Evolutionary conservation across 2,113 vertebrate genomes (phyloP).

Genomic region (Phylloscopus trochilus): DNA sequence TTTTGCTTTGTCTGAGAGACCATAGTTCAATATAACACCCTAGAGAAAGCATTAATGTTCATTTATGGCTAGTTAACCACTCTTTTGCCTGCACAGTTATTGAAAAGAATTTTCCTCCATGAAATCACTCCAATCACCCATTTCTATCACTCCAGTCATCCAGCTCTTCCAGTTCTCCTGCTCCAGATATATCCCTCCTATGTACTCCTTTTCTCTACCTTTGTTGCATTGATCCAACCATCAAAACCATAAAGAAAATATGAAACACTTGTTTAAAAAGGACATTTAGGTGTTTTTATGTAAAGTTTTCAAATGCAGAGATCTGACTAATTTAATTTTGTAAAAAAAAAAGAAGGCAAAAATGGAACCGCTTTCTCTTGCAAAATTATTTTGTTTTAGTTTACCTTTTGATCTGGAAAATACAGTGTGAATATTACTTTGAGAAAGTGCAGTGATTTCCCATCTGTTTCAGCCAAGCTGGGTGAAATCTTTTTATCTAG

Average conservation of each 20-base stretch:
- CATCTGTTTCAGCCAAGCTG: background rate
- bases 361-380: background rate
- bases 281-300: background rate
- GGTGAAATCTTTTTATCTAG: background rate
- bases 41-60: background rate
- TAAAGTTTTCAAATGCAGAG: background rate
- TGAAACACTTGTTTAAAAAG: background rate
- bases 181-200: background rate
- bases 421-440: background rate
- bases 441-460: background rate
- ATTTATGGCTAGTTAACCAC: background rate
- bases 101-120: background rate
- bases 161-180: background rate
- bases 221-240: background rate
- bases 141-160: background rate
- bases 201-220: background rate
- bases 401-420: background rate
- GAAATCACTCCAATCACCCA: no score
- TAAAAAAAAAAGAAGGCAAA: background rate
- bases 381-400: background rate
- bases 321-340: background rate
- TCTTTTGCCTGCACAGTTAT: background rate
- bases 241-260: background rate
- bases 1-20: background rate
- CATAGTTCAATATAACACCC: background rate